Conservation (phyloP, 1,140 invertebrate genomes). For the Drosophila baimaii region DNA sequence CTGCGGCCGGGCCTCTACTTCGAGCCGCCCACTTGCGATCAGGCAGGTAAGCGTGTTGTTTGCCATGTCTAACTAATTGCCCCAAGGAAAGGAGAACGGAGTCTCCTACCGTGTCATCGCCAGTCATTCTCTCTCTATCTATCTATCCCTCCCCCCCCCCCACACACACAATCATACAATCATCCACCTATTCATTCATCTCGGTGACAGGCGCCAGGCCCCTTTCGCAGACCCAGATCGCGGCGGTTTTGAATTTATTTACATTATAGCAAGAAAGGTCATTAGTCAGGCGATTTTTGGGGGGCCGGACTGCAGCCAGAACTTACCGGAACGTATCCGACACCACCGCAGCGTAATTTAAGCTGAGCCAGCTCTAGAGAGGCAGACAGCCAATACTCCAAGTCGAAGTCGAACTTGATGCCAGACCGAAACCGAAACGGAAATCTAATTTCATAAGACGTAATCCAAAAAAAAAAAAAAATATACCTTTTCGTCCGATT, state of each 20-base stretch:
- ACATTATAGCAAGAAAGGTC: slow-evolving; percentile 53
- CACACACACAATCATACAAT: not conserved
- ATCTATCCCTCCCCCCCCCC: slow-evolving; percentile 7
- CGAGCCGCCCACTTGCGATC: slow-evolving; percentile 76
- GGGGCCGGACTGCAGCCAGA: slow-evolving; percentile 60
- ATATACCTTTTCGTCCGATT: slow-evolving; percentile 32
- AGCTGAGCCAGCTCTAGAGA: slow-evolving; percentile 20
- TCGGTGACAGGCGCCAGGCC: slow-evolving; percentile 28
- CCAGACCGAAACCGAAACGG: slow-evolving; percentile 9
- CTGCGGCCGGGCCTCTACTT: slow-evolving; percentile 77
- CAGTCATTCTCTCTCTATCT: slow-evolving; percentile 23
- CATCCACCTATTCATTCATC: slow-evolving; percentile 7
- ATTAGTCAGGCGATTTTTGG: slow-evolving; percentile 50
- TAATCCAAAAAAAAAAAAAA: slow-evolving; percentile 22
- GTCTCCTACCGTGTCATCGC: slow-evolving; percentile 1
- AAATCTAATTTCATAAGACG: slow-evolving; percentile 36
- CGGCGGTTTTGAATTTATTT: slow-evolving; percentile 37
- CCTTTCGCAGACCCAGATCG: slow-evolving; percentile 14
- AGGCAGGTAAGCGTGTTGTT: slow-evolving; percentile 85
- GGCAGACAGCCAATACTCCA: not conserved
- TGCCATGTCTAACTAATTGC: slow-evolving; percentile 76
- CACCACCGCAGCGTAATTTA: slow-evolving; percentile 27
- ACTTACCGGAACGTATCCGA: slow-evolving; percentile 9
- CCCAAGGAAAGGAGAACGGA: slow-evolving; percentile 10
- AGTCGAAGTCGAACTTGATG: slow-evolving; percentile 3